These are phyloP conservation scores for Cydia splendana DNA, from an alignment of 1,140 invertebrate genomes.

Conservation along the genomic window DNA sequence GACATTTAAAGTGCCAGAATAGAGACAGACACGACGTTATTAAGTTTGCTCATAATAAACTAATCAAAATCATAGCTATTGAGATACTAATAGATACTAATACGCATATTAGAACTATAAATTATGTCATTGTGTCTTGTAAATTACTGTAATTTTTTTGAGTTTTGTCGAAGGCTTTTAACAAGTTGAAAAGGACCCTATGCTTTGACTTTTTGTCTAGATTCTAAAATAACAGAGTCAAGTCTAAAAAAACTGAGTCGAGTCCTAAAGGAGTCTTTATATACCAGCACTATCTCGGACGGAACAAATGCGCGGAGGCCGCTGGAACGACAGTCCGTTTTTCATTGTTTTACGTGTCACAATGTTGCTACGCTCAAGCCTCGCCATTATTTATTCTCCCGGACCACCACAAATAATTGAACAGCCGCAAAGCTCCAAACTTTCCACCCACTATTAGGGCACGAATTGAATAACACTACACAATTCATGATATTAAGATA, in stretches of 20 bases:
- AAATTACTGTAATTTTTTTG: too few species aligned
- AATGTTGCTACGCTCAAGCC: slow-evolving; percentile 19
- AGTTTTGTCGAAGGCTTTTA: too few species aligned
- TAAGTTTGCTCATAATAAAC: too few species aligned
- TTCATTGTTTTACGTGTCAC: slow-evolving; percentile 49
- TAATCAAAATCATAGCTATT: too few species aligned
- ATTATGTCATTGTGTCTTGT: too few species aligned
- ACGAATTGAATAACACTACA: slow-evolving; percentile 9
- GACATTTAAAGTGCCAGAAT: too few species aligned
- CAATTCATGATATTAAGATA: slow-evolving; percentile 10
- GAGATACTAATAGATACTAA: too few species aligned
- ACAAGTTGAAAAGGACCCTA: too few species aligned
- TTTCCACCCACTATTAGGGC: neutral
- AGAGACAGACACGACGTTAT: too few species aligned
- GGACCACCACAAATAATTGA: slow-evolving; percentile 36
- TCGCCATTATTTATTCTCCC: slow-evolving; percentile 45
- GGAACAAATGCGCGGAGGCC: slow-evolving; percentile 55
- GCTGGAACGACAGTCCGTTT: slow-evolving; percentile 47
- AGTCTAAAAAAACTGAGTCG: neutral
- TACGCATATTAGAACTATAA: too few species aligned
- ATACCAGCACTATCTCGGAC: slow-evolving; percentile 34
- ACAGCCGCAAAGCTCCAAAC: slow-evolving; percentile 22
- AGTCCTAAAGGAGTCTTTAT: neutral
- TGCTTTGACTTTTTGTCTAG: too few species aligned
- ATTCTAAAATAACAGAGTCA: neutral